Conservation (phyloP, 1,140 invertebrate species). For the Lasaia peninsularis region DNA sequence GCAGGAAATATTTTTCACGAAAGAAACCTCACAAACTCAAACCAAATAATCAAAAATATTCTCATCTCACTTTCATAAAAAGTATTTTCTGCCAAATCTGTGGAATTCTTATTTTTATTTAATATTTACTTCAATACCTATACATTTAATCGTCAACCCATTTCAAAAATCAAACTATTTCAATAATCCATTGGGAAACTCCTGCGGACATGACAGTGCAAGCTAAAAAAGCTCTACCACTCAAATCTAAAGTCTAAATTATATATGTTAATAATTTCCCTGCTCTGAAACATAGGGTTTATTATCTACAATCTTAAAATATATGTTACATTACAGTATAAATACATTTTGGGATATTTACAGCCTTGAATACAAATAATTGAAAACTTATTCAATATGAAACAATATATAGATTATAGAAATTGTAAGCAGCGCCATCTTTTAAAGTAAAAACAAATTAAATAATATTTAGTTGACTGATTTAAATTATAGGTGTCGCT, state of each 20-base stretch:
- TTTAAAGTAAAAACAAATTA: background rate
- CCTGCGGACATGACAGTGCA: conserved; percentile 5
- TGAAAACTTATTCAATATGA: background rate
- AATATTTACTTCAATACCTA: too few species aligned
- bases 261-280: background rate
- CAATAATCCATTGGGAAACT: background rate
- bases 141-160: too few species aligned
- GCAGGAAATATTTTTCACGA: too few species aligned
- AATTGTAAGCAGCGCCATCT: background rate
- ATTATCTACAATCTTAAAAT: conserved; percentile 3
- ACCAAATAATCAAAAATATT: too few species aligned
- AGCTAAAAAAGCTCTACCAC: conserved; percentile 3
- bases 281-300: background rate
- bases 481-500: too few species aligned
- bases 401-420: too few species aligned
- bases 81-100: too few species aligned
- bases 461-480: too few species aligned
- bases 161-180: too few species aligned
- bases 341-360: background rate
- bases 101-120: too few species aligned
- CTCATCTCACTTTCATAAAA: too few species aligned
- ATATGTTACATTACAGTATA: background rate
- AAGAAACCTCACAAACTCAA: too few species aligned
- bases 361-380: background rate
- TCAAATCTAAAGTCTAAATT: conserved; percentile 6